Evolutionary conservation across 1,140 invertebrate species (phyloP).

Genomic region (Pseudomyrmex pallidus): DNA sequence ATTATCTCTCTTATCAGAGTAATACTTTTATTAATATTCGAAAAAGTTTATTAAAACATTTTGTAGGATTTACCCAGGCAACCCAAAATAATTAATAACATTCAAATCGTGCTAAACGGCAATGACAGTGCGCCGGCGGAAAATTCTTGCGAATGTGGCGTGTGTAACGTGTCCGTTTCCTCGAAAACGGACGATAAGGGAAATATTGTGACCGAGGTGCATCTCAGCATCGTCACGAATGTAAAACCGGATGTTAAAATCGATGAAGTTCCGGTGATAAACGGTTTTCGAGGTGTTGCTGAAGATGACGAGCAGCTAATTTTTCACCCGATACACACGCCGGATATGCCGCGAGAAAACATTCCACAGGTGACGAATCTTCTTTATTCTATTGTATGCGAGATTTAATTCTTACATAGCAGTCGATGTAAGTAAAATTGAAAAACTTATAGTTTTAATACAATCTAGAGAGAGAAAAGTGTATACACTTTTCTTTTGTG

Average conservation of each 20-base stretch:
- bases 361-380: constrained; percentile 70
- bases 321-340: background rate
- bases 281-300: constrained; percentile 63
- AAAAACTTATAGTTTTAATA: background rate
- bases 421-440: constrained; percentile 10
- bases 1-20: background rate
- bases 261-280: constrained; percentile 72
- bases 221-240: constrained; percentile 67
- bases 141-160: constrained; percentile 55
- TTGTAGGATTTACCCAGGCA: constrained; percentile 27
- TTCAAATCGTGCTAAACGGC: constrained; percentile 63
- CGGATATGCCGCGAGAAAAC: constrained; percentile 46
- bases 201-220: constrained; percentile 70
- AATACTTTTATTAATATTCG: background rate
- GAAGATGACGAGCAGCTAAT: background rate
- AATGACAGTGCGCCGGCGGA: constrained; percentile 40
- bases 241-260: constrained; percentile 26
- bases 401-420: background rate
- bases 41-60: background rate
- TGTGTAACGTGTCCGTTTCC: constrained; percentile 66
- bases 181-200: constrained; percentile 59
- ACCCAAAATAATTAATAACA: constrained; percentile 61
- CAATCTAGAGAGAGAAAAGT: background rate
- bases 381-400: background rate
- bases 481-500: background rate